phyloP scores from a whole-genome alignment of 1,140 invertebrate genomes.

The Caenorhabditis remanei region DNA sequence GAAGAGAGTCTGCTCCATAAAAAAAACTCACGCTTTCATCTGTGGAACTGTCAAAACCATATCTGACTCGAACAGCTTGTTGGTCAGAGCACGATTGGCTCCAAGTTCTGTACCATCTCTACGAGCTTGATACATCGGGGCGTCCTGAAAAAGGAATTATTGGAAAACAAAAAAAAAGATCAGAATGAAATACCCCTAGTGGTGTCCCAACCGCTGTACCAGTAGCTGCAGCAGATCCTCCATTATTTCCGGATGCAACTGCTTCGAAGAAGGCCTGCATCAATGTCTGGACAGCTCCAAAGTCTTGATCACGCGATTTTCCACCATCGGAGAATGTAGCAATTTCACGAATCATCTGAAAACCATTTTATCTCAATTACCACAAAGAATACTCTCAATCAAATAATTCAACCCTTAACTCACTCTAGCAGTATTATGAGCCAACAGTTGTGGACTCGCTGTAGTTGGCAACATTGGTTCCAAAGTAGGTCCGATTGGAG shows the following conservation, averaged over 20 bases:
- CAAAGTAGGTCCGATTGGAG: slow-evolving; percentile 35
- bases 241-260: slow-evolving; percentile 42
- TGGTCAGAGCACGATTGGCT: slow-evolving; percentile 60
- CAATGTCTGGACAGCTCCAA: slow-evolving; percentile 51
- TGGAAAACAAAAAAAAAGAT: neutral
- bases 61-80: slow-evolving; percentile 66
- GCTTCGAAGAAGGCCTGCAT: slow-evolving; percentile 66
- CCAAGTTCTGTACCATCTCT: slow-evolving; percentile 66
- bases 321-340: slow-evolving; percentile 60
- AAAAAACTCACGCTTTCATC: slow-evolving; percentile 64
- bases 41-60: slow-evolving; percentile 67
- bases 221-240: neutral
- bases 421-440: slow-evolving; percentile 62
- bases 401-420: neutral
- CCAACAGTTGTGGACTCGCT: slow-evolving; percentile 56
- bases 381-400: too few relatives aligned
- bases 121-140: slow-evolving; percentile 5
- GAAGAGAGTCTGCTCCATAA: neutral
- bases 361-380: neutral
- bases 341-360: slow-evolving; percentile 62
- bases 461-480: slow-evolving; percentile 27
- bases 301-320: slow-evolving; percentile 42
- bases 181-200: neutral
- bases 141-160: slow-evolving; percentile 32
- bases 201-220: slow-evolving; percentile 13